These are phyloP conservation scores for Steinernema carpocapsae DNA, from an alignment of 2,888 invertebrate species.

Conservation along the genomic window DNA sequence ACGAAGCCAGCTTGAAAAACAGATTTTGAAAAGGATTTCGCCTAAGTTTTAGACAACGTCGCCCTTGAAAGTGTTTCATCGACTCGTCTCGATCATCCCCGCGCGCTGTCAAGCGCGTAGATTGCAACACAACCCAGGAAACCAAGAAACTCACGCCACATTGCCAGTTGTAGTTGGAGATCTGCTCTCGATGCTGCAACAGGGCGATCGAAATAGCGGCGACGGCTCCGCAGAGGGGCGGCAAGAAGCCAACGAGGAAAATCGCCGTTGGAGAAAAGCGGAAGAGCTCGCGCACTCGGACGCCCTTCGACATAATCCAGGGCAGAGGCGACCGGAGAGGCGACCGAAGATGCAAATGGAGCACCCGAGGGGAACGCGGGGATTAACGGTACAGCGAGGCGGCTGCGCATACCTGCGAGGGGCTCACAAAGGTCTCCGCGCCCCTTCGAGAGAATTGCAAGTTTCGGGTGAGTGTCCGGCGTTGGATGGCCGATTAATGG, in stretches of 20 bases:
- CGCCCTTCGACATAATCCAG: not conserved
- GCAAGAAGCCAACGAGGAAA: constrained; percentile 65
- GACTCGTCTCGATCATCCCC: too few species aligned
- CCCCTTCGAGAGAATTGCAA: constrained; percentile 30
- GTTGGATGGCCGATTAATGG: not conserved
- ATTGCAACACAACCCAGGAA: too few species aligned
- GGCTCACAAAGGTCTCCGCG: not conserved
- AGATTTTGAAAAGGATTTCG: too few species aligned
- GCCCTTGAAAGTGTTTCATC: too few species aligned
- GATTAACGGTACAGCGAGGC: not conserved
- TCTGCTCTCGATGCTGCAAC: constrained; percentile 66
- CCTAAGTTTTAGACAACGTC: not conserved
- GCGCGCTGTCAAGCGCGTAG: too few species aligned
- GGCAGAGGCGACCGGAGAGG: not conserved
- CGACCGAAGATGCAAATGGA: constrained; percentile 16
- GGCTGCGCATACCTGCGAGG: constrained; percentile 6
- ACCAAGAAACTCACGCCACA: constrained; percentile 58
- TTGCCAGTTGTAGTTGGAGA: constrained; percentile 68
- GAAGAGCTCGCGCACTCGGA: constrained; percentile 39
- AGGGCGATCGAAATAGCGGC: constrained; percentile 64
- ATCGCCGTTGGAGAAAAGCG: constrained; percentile 57
- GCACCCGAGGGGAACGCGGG: not conserved
- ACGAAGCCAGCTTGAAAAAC: too few species aligned
- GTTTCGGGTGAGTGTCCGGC: constrained; percentile 3
- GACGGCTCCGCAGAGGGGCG: constrained; percentile 65